A percentile compares a stretch with the other conserved stretches of the same genome.
Conservation (phyloP, 2,113 vertebrate genomes). For the Lethenteron camtschaticum region DNA sequence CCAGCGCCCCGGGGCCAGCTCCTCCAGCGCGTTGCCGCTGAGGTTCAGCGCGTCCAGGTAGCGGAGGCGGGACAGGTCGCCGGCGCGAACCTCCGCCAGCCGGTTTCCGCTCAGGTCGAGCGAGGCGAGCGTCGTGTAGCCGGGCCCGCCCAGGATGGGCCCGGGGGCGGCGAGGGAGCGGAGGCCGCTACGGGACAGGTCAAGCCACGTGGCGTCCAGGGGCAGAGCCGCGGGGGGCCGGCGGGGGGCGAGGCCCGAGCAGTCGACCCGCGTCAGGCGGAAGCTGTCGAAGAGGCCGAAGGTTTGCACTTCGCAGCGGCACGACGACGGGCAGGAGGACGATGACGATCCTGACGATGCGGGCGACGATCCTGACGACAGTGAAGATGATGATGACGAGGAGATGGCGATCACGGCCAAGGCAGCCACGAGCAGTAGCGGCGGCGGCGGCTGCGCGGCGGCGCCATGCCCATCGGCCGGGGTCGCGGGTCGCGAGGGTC, state of each 20-base stretch:
- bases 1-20: constrained; percentile 41
- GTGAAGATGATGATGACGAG: too few species aligned
- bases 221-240: constrained; percentile 54
- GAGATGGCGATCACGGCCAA: too few species aligned
- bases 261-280: constrained; percentile 76
- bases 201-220: constrained; percentile 70
- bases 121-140: constrained; percentile 74
- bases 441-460: too few species aligned
- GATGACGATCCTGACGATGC: too few species aligned
- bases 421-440: too few species aligned
- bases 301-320: constrained; percentile 71
- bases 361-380: too few species aligned
- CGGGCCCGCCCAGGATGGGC: constrained; percentile 41
- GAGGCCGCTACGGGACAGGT: constrained; percentile 60
- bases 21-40: constrained; percentile 53
- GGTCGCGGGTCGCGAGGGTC: too few species aligned
- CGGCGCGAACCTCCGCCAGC: constrained; percentile 36
- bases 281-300: constrained; percentile 93
- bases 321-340: constrained; percentile 17
- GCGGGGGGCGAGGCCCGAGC: constrained; percentile 41
- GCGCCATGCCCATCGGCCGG: too few species aligned
- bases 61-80: constrained; percentile 54
- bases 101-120: constrained; percentile 68
- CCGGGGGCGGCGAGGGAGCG: constrained; percentile 35
- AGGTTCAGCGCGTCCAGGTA: constrained; percentile 79